Conservation (phyloP, 2,113 vertebrate genomes). For the Perca schrenkii region DNA sequence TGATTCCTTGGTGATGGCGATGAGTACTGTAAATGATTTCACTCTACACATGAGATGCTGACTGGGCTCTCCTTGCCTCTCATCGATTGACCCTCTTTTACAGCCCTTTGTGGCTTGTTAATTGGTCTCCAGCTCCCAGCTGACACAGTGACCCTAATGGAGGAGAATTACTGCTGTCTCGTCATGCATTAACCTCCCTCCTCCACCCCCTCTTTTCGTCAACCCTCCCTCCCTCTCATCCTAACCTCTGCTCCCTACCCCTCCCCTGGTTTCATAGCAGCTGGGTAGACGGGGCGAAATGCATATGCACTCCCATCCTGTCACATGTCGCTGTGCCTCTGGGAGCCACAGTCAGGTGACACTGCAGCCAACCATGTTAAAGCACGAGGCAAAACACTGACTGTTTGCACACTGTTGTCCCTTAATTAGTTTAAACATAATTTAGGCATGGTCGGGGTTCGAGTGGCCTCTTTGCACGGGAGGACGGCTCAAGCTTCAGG, state of each 20-base stretch:
- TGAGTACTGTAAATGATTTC: constrained; percentile 62
- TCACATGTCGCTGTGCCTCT: constrained; percentile 65
- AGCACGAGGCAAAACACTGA: constrained; percentile 49
- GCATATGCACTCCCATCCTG: constrained; percentile 47
- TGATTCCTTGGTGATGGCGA: constrained; percentile 25
- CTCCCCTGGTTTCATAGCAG: constrained; percentile 48
- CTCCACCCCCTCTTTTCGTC: constrained; percentile 45
- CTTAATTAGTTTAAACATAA: constrained; percentile 63
- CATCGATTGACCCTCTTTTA: constrained; percentile 79
- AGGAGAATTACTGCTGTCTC: constrained; percentile 75
- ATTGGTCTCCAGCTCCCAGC: constrained; percentile 77
- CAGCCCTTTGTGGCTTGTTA: constrained; percentile 71
- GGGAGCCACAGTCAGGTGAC: constrained; percentile 71
- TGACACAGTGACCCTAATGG: constrained; percentile 85
- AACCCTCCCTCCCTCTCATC: constrained; percentile 34
- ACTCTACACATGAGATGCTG: constrained; percentile 68
- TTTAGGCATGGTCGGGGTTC: constrained; percentile 10
- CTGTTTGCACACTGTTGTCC: constrained; percentile 41
- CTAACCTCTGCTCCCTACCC: constrained; percentile 36
- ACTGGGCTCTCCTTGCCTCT: constrained; percentile 48
- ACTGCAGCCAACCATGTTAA: constrained; percentile 56
- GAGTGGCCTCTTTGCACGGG: constrained; percentile 17
- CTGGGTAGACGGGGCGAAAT: constrained; percentile 58
- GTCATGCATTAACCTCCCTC: constrained; percentile 75
- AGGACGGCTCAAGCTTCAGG: constrained; percentile 45